These are phyloP conservation scores for Tridacna gigas DNA, from an alignment of 2,888 invertebrate species.

Conservation along the genomic window DNA sequence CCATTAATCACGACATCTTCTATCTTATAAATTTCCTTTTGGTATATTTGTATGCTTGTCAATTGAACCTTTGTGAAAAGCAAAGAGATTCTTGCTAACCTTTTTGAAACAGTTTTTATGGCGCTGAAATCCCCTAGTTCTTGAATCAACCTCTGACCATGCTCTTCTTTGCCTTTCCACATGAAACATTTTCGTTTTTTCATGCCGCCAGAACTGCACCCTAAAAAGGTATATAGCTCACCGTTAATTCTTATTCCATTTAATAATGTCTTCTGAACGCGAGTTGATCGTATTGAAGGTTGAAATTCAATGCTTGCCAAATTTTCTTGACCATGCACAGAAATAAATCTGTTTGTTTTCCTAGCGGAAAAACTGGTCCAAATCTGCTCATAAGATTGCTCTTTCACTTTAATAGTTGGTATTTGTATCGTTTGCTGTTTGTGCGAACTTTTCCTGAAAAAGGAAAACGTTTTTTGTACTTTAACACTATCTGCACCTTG, in stretches of 20 bases:
- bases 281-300: constrained; percentile 41
- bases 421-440: constrained; percentile 24
- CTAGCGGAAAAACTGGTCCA: constrained; percentile 44
- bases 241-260: constrained; percentile 52
- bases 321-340: constrained; percentile 33
- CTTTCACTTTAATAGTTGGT: constrained; percentile 47
- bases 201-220: constrained; percentile 55
- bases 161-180: constrained; percentile 39
- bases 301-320: constrained; percentile 47
- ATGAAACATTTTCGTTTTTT: constrained; percentile 59
- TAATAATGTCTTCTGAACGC: constrained; percentile 46
- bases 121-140: constrained; percentile 48
- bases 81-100: constrained; percentile 54
- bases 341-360: constrained; percentile 51
- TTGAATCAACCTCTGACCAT: constrained; percentile 33
- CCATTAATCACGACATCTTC: constrained; percentile 36
- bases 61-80: constrained; percentile 50
- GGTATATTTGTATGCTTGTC: constrained; percentile 30
- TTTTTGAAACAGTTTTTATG: constrained; percentile 53
- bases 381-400: constrained; percentile 37
- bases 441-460: constrained; percentile 12
- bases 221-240: constrained; percentile 46
- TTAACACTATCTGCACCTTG: not conserved
- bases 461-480: constrained; percentile 35
- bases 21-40: constrained; percentile 3